Conservation (phyloP, 2,113 vertebrate genomes). For the Labrus mixtus region DNA sequence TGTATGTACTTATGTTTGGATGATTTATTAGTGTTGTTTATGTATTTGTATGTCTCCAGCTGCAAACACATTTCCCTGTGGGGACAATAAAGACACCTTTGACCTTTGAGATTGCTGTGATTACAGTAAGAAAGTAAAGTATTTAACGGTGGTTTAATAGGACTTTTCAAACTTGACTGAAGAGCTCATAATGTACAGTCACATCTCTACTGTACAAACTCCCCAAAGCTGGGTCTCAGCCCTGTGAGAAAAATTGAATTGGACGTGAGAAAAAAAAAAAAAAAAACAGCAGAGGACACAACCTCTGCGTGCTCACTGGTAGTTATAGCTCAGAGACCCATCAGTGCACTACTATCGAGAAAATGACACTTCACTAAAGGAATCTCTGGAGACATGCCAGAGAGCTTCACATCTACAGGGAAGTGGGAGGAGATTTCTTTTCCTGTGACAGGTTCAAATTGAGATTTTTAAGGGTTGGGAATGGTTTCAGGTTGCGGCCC, state of each 20-base stretch:
- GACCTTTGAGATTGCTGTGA: too few species aligned
- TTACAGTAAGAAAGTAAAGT: too few species aligned
- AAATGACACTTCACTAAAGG: constrained; percentile 37
- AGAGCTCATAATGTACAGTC: neutral
- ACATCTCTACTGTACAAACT: neutral
- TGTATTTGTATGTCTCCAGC: too few species aligned
- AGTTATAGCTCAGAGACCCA: constrained; percentile 9
- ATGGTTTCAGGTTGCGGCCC: neutral
- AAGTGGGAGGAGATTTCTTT: neutral
- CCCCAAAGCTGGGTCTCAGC: neutral
- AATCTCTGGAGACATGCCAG: constrained; percentile 22
- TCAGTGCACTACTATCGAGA: constrained; percentile 17
- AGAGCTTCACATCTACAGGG: constrained; percentile 5
- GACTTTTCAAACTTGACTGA: too few species aligned
- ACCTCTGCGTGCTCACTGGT: constrained; percentile 15
- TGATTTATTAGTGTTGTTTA: too few species aligned
- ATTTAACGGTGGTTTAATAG: too few species aligned
- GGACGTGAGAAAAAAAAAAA: constrained; percentile 22
- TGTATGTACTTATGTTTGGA: too few species aligned
- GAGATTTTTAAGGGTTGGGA: neutral
- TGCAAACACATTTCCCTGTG: too few species aligned
- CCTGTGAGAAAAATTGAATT: constrained; percentile 20
- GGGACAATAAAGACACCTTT: too few species aligned
- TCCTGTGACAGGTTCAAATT: neutral
- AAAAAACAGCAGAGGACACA: constrained; percentile 30